Conservation (phyloP, 2,797 vertebrate genomes). For the Somateria mollissima region DNA sequence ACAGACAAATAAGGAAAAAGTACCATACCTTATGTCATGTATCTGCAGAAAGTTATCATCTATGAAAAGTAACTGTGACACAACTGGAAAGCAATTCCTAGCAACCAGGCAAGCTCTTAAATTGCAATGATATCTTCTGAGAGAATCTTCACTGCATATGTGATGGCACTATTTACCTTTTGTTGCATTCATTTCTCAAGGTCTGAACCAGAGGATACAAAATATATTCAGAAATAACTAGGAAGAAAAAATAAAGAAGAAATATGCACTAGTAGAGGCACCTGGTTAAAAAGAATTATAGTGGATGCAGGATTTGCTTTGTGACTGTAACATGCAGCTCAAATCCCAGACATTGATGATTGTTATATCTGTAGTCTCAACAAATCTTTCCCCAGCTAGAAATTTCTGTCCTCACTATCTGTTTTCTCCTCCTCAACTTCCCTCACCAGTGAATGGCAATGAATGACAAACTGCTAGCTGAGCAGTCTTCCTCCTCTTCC, state of each 20-base stretch:
- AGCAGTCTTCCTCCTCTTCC: not conserved
- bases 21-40: not conserved
- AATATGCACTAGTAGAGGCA: not conserved
- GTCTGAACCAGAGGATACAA: not conserved
- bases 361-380: not conserved
- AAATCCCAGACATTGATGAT: not conserved
- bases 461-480: not conserved
- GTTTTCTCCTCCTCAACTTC: not conserved
- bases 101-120: not conserved
- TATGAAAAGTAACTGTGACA: not conserved
- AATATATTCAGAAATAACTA: not conserved
- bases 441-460: not conserved
- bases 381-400: not conserved
- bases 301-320: not conserved
- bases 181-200: not conserved
- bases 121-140: not conserved
- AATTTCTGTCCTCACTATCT: not conserved
- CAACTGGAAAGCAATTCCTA: not conserved
- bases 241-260: not conserved
- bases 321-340: not conserved
- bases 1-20: not conserved
- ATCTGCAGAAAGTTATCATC: not conserved
- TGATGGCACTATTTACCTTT: not conserved
- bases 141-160: fast-evolving
- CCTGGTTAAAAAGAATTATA: not conserved